A percentile compares a stretch with the other conserved stretches of the same genome.
These are phyloP conservation scores for Samia ricini DNA, from an alignment of 1,140 invertebrate genomes.

Conservation along the genomic window DNA sequence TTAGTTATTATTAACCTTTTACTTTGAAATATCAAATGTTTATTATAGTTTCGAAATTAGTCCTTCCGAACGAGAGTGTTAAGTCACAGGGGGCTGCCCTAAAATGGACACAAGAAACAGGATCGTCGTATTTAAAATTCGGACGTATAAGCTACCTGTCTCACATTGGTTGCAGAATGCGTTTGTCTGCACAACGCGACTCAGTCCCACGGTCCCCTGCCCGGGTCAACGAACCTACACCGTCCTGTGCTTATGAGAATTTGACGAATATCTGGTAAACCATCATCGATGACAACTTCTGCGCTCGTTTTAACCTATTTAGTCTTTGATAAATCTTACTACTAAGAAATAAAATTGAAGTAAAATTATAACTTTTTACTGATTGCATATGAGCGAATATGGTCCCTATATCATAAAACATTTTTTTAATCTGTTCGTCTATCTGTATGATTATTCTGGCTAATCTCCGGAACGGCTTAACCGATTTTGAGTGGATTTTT, in stretches of 20 bases:
- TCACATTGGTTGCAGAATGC: conserved; percentile 6
- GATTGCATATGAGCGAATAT: too few relatives aligned
- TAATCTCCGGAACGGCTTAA: too few relatives aligned
- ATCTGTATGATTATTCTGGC: too few relatives aligned
- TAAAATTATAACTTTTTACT: too few relatives aligned
- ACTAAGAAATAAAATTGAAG: too few relatives aligned
- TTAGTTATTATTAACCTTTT: too few relatives aligned
- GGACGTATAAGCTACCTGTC: conserved; percentile 33
- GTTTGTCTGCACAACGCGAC: conserved; percentile 19
- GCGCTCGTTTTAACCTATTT: neutral
- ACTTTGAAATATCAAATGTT: too few relatives aligned
- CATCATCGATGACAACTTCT: neutral
- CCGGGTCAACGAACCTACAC: conserved; percentile 33
- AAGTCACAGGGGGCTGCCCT: neutral
- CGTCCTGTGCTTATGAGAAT: conserved; percentile 40
- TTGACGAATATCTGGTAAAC: conserved; percentile 39
- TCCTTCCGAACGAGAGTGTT: neutral
- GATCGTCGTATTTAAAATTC: conserved; percentile 28
- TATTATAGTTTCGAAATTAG: too few relatives aligned
- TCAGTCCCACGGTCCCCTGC: conserved; percentile 37
- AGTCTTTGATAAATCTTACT: neutral
- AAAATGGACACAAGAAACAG: conserved; percentile 14
- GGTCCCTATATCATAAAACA: too few relatives aligned
- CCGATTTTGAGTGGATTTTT: too few relatives aligned
- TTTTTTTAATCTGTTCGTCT: too few relatives aligned